Evolutionary conservation across 2,113 vertebrate species (phyloP).

Genomic region (Cisticola juncidis): DNA sequence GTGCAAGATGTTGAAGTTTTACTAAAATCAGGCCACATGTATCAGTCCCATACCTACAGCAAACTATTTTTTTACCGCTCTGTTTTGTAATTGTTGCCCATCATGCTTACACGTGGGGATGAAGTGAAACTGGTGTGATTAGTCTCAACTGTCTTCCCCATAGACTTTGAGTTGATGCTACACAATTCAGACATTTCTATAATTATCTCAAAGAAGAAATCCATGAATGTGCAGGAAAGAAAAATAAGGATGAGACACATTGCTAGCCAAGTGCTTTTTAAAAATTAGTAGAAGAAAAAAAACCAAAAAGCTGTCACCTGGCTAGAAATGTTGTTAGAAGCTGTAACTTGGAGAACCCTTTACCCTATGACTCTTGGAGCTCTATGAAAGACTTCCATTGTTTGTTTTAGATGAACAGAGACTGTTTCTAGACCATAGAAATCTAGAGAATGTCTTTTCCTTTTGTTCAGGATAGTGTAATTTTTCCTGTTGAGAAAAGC

Average conservation of each 20-base stretch:
- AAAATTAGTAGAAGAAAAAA: background rate
- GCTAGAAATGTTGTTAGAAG: background rate
- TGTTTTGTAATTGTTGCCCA: background rate
- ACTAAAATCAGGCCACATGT: background rate
- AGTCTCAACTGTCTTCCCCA: background rate
- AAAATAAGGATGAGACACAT: background rate
- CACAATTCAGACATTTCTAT: background rate
- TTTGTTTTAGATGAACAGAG: background rate
- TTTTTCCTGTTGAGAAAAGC: background rate
- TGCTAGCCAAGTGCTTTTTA: background rate
- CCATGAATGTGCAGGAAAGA: background rate
- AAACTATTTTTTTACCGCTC: background rate
- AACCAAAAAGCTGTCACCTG: background rate
- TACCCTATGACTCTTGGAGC: background rate
- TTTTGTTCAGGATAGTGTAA: background rate
- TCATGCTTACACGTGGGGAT: background rate
- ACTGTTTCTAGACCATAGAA: background rate
- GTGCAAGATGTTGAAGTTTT: background rate
- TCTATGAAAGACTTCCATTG: background rate
- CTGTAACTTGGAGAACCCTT: background rate
- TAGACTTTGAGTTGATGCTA: background rate
- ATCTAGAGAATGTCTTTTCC: background rate
- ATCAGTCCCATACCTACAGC: rapidly evolving
- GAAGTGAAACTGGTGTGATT: background rate
- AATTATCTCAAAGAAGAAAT: background rate